These are phyloP conservation scores for Thunnus maccoyii DNA, from an alignment of 2,113 vertebrate genomes.

Conservation along the genomic window DNA sequence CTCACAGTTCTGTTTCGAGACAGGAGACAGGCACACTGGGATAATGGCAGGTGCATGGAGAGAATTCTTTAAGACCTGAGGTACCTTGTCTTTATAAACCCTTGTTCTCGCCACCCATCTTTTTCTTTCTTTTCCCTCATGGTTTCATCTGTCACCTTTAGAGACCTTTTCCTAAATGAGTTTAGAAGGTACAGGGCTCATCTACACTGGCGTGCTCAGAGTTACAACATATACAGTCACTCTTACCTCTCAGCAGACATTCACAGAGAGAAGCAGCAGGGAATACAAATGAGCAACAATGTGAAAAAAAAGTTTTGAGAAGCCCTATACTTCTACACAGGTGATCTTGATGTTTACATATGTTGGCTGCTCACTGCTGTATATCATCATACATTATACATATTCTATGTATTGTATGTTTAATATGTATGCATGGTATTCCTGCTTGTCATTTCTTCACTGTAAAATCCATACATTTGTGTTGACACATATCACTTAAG, in stretches of 20 bases:
- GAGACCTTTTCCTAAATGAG: conserved; percentile 67
- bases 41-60: conserved; percentile 66
- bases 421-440: not conserved
- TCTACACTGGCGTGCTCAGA: conserved; percentile 54
- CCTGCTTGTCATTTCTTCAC: not conserved
- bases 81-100: conserved; percentile 34
- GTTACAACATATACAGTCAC: conserved; percentile 54
- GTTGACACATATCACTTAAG: conserved; percentile 2
- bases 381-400: not conserved
- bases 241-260: conserved; percentile 41
- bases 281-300: conserved; percentile 68
- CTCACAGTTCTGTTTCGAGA: conserved; percentile 64
- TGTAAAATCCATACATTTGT: not conserved
- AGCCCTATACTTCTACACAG: conserved; percentile 15
- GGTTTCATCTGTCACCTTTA: conserved; percentile 65
- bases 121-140: conserved; percentile 14
- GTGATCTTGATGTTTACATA: not conserved
- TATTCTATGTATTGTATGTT: not conserved
- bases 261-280: not conserved
- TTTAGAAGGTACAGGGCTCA: conserved; percentile 51
- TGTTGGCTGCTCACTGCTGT: not conserved
- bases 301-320: conserved; percentile 50
- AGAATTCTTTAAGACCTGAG: conserved; percentile 51
- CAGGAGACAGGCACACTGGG: conserved; percentile 54
- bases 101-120: conserved; percentile 15